These are phyloP conservation scores for Ceratosolen fusciceps DNA, from an alignment of 1,140 invertebrate species.

Conservation along the genomic window DNA sequence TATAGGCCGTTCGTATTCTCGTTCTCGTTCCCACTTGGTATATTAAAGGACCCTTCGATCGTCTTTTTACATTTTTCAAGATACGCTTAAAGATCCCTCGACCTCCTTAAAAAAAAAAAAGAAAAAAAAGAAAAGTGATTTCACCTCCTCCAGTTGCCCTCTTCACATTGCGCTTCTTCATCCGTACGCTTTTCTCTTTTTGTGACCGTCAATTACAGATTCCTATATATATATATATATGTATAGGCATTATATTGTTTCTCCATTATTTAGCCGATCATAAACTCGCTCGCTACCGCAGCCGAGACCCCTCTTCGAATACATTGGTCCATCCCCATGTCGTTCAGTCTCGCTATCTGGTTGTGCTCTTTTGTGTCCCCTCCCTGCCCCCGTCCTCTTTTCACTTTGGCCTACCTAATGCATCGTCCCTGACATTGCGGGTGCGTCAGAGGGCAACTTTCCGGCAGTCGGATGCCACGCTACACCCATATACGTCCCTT, in stretches of 20 bases:
- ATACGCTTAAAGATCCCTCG: conserved; percentile 5
- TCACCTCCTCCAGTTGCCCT: neutral
- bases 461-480: neutral
- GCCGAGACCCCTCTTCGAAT: neutral
- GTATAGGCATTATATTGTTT: too few species aligned
- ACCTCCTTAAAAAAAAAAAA: conserved; percentile 16
- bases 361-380: neutral
- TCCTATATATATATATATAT: neutral
- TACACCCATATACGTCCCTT: neutral
- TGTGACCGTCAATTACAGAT: neutral
- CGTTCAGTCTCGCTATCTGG: neutral
- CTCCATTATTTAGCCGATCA: conserved; percentile 12
- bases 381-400: neutral
- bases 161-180: neutral
- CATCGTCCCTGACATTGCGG: neutral
- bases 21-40: neutral
- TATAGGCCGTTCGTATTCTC: neutral
- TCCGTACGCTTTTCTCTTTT: neutral
- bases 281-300: conserved; percentile 19
- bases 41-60: neutral
- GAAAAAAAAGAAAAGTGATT: conserved; percentile 4
- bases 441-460: neutral
- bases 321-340: too few species aligned
- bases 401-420: neutral
- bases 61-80: conserved; percentile 6